Percentiles rank a stretch among this genome's conserved stretches.
phyloP scores from a whole-genome alignment of 1,140 invertebrate species.

The Sycophaga agraensis region DNA sequence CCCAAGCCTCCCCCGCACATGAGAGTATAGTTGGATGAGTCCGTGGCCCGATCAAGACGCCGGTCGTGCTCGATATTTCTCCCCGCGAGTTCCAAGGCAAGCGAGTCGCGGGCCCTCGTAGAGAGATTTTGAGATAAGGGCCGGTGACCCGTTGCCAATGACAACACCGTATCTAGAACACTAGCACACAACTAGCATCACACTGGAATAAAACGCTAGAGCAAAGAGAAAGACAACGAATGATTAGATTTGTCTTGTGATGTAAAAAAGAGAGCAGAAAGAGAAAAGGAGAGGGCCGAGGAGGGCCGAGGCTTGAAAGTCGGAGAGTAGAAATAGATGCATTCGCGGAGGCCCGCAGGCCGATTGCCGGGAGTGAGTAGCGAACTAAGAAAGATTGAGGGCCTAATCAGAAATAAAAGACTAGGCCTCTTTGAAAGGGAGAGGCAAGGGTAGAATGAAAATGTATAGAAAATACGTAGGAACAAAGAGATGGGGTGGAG shows the following conservation, averaged over 20 bases:
- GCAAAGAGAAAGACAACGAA: conserved; percentile 32
- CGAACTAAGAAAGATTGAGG: too few relatives aligned
- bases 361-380: too few relatives aligned
- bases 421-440: too few relatives aligned
- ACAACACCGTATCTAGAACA: conserved; percentile 25
- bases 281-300: conserved; percentile 26
- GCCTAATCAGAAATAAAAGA: too few relatives aligned
- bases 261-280: conserved; percentile 6
- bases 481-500: conserved; percentile 24
- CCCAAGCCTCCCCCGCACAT: background rate
- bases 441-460: too few relatives aligned
- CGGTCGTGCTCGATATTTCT: too few relatives aligned
- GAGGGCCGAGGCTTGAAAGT: too few relatives aligned
- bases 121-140: background rate
- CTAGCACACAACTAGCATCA: conserved; percentile 15
- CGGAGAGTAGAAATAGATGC: too few relatives aligned
- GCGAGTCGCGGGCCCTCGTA: background rate
- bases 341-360: too few relatives aligned
- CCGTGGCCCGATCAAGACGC: background rate
- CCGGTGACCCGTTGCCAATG: background rate
- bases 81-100: background rate
- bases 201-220: conserved; percentile 27
- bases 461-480: too few relatives aligned
- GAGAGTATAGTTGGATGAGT: conserved; percentile 22
- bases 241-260: conserved; percentile 21